phyloP scores from a whole-genome alignment of 2,888 invertebrate species.

The Hipparchia semele region DNA sequence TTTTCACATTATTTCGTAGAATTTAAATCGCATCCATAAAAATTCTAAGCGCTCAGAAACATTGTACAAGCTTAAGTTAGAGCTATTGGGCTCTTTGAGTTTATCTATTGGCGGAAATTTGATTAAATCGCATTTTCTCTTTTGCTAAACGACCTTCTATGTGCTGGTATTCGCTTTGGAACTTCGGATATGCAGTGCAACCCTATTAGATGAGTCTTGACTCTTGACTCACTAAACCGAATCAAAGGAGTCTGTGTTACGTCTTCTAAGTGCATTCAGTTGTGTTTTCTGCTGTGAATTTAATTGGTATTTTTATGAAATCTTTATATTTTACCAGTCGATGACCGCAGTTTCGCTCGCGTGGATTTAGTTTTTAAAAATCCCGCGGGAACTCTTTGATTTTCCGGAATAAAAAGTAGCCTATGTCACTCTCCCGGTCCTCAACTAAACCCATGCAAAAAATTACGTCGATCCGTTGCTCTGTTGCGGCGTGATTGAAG shows the following conservation, averaged over 20 bases:
- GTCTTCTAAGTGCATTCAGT: neutral
- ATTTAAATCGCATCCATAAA: neutral
- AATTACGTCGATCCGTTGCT: too few species aligned
- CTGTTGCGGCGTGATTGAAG: too few species aligned
- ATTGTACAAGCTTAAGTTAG: slow-evolving; percentile 60
- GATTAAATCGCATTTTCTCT: slow-evolving; percentile 77
- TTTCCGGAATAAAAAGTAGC: too few species aligned
- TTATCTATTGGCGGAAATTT: slow-evolving; percentile 71
- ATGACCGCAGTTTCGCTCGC: too few species aligned
- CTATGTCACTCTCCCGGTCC: too few species aligned
- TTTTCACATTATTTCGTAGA: neutral
- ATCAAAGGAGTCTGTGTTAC: slow-evolving; percentile 17
- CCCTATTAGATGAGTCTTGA: slow-evolving; percentile 39
- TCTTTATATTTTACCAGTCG: neutral
- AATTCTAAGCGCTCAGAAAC: neutral
- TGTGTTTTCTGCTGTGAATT: slow-evolving; percentile 1
- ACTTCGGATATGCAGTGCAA: slow-evolving; percentile 44
- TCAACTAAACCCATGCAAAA: too few species aligned
- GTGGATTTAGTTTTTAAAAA: too few species aligned
- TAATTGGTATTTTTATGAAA: neutral
- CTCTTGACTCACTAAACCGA: slow-evolving; percentile 25
- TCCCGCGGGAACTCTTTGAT: too few species aligned
- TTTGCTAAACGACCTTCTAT: slow-evolving; percentile 65
- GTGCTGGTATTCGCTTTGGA: slow-evolving; percentile 54
- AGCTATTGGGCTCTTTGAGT: slow-evolving; percentile 75